A percentile compares a stretch with the other conserved stretches of the same genome.
Conservation (phyloP, 2,113 vertebrate genomes). For the Platichthys stellatus region DNA sequence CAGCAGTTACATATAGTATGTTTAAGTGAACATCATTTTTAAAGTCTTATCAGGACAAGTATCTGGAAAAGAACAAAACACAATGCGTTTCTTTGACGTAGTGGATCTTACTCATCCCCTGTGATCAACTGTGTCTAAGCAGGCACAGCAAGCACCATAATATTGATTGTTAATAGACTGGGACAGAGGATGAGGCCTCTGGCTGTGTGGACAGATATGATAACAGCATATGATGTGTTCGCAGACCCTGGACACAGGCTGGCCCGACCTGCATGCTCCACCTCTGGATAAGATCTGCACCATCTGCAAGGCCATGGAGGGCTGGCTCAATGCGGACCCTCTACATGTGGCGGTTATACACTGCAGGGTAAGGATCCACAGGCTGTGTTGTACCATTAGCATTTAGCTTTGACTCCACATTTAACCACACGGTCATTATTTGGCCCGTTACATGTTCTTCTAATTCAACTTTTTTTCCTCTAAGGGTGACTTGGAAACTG, state of each 20-base stretch:
- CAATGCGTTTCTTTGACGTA: neutral
- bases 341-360: constrained; percentile 94
- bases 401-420: neutral
- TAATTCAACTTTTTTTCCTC: neutral
- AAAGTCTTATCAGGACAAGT: neutral
- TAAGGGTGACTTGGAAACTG: neutral
- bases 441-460: neutral
- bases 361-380: constrained; percentile 86
- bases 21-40: neutral
- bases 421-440: no score
- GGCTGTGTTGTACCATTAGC: neutral
- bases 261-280: constrained; percentile 95
- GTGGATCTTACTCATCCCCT: neutral
- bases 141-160: neutral
- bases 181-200: neutral
- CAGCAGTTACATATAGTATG: no score
- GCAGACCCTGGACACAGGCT: constrained; percentile 93
- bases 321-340: constrained; percentile 91
- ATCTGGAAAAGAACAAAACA: neutral
- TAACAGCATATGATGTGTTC: constrained; percentile 39
- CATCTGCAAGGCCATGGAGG: constrained; percentile 97
- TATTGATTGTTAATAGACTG: neutral
- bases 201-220: neutral
- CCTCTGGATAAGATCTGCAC: constrained; percentile 95
- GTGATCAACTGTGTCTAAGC: constrained; percentile 16